A percentile compares a stretch with the other conserved stretches of the same genome.
Evolutionary conservation across 2,797 vertebrate genomes (phyloP).

Genomic region (Carduelis carduelis): DNA sequence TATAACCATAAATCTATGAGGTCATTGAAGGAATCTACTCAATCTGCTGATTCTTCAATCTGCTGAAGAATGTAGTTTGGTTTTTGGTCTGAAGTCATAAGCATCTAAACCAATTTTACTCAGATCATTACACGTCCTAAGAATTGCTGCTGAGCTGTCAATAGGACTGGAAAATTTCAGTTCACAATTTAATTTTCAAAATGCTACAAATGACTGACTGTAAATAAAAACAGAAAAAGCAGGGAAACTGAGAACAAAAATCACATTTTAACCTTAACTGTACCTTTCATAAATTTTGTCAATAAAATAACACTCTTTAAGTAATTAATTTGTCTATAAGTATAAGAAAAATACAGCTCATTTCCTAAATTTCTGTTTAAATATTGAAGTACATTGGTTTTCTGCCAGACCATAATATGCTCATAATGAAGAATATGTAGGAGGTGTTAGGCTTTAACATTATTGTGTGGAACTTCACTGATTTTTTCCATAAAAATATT

Average conservation of each 20-base stretch:
- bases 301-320: background rate
- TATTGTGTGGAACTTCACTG: background rate
- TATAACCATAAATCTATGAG: background rate
- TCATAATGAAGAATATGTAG: background rate
- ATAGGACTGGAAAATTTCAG: conserved; percentile 12
- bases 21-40: background rate
- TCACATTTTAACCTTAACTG: background rate
- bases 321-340: background rate
- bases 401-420: background rate
- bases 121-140: background rate
- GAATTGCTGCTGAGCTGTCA: background rate
- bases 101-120: background rate
- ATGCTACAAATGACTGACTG: background rate
- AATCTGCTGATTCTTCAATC: background rate
- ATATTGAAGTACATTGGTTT: conserved; percentile 1
- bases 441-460: background rate
- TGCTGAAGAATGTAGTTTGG: background rate
- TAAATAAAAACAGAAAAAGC: background rate
- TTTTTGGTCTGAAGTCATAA: background rate
- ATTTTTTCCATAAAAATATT: conserved; percentile 37
- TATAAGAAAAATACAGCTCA: background rate
- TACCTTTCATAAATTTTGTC: background rate
- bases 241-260: background rate
- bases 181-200: background rate
- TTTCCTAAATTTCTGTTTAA: background rate